Percentiles rank a stretch among this genome's conserved stretches.
Conservation (phyloP, 1,140 invertebrate species). For the Drosophila lini region DNA sequence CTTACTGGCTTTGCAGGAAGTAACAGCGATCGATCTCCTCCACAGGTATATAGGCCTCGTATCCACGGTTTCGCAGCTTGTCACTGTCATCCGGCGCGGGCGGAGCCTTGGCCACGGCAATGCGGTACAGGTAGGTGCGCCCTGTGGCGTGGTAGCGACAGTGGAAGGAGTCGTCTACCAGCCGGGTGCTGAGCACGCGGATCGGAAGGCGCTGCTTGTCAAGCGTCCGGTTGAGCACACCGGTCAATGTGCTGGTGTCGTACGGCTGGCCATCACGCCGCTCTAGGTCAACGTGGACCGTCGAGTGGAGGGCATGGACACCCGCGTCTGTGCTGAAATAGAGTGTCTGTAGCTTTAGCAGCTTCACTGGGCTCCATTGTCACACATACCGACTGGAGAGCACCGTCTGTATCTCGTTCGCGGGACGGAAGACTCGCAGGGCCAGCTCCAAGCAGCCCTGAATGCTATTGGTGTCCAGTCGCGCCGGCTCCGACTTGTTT, state of each 20-base stretch:
- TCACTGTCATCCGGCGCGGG: not conserved
- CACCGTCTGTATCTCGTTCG: conserved; percentile 85
- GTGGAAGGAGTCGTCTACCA: conserved; percentile 87
- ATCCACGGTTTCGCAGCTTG: conserved; percentile 56
- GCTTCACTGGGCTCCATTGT: not conserved
- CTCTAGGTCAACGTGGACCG: conserved; percentile 88
- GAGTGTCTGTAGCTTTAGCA: not conserved
- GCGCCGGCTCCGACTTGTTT: conserved; percentile 57
- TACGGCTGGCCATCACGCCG: conserved; percentile 85
- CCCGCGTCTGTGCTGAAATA: conserved; percentile 89
- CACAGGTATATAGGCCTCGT: conserved; percentile 63
- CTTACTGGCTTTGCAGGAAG: conserved; percentile 70
- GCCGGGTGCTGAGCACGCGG: conserved; percentile 85
- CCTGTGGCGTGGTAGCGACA: conserved; percentile 86
- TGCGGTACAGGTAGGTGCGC: conserved; percentile 89
- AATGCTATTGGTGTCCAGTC: conserved; percentile 86
- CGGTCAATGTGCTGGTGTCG: conserved; percentile 84
- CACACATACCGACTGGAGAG: conserved; percentile 88
- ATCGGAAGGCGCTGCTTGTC: conserved; percentile 85
- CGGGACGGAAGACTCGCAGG: conserved; percentile 85
- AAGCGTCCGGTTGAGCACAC: conserved; percentile 87
- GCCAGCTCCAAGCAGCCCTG: conserved; percentile 88
- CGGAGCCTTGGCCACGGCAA: conserved; percentile 84
- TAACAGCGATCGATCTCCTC: conserved; percentile 76
- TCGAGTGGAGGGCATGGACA: conserved; percentile 88